Evolutionary conservation across 2,888 invertebrate genomes (phyloP).

Genomic region (Melipona beecheii): DNA sequence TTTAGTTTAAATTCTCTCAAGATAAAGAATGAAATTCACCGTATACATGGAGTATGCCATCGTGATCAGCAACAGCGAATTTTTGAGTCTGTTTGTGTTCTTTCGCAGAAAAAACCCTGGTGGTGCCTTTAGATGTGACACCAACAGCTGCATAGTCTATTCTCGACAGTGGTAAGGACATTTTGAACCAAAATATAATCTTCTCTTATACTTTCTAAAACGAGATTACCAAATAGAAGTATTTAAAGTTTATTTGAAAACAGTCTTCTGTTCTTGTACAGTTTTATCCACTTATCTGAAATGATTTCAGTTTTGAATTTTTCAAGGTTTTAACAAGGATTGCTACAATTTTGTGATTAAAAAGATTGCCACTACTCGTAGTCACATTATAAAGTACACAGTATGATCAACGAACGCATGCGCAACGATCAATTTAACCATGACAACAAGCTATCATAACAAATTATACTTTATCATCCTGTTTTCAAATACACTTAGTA

Average conservation of each 20-base stretch:
- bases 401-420: background rate
- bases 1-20: background rate
- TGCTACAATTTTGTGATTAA: background rate
- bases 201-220: background rate
- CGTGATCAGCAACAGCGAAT: slow-evolving; percentile 93
- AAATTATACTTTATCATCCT: slow-evolving; percentile 9
- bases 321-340: background rate
- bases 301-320: background rate
- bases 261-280: background rate
- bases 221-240: background rate
- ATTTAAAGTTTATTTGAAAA: background rate
- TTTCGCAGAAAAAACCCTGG: slow-evolving; percentile 90
- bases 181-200: slow-evolving; percentile 19
- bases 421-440: slow-evolving; percentile 72
- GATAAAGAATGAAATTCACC: slow-evolving; percentile 32
- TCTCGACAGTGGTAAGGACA: slow-evolving; percentile 92
- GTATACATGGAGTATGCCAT: slow-evolving; percentile 91
- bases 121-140: slow-evolving; percentile 90
- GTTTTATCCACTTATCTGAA: background rate
- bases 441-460: slow-evolving; percentile 61
- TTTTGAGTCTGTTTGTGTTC: slow-evolving; percentile 87
- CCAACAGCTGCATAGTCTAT: slow-evolving; percentile 94
- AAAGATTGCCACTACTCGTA: background rate
- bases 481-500: background rate
- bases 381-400: background rate